Evolutionary conservation across 2,888 invertebrate species (phyloP), one percentile per base, ranked within the genome.

Genomic region (Hoplodrina ambigua): DNA sequence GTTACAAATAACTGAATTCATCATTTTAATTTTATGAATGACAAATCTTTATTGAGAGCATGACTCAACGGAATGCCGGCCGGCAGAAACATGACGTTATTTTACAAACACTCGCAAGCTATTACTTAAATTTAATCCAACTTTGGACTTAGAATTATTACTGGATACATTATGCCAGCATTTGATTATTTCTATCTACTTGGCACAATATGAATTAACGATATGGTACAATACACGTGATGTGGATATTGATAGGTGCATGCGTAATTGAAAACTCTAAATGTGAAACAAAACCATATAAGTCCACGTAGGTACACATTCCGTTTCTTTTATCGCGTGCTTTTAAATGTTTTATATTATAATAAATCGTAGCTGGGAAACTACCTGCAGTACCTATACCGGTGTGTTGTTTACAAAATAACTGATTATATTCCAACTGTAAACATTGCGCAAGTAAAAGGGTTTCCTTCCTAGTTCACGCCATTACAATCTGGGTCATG

Each of bases 1-100:
- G 71, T 77, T 86, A 85, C 77, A 85, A 88, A 85, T 84, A 81
- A 82, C 80, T 86, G 86, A 85, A 87, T 88, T 82, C 76, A 84
- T 83, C 73, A 84, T 88, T 87, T 87, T 86, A 87, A 90, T 90
- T 92, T 90, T 88, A 90, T 92, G 91, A 92, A 93, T 94, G 93
- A 93, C 91, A 90, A 92, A 92, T 90, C 88, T 85, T 90, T 89
- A 89, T 89, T 88, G 85, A 86, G 88, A 83, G 82, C 85, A 83
- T 94, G 94, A 94, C 85, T 94, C 94, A 94, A 87, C 89, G 82
- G 78, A 85, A 86, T 85, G 83, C 82, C 85, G 87, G 83, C 82
- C 85, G 87, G 88, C 84, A 87, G 86, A 87, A 87, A 84, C 59
- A 85, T 92, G 91, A 90, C 89, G 92, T 71, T 71, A 55, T 66